A percentile compares a stretch with the other conserved stretches of the same genome.
Evolutionary conservation across 1,140 invertebrate species (phyloP).

Genomic region (Drosophila bocki): DNA sequence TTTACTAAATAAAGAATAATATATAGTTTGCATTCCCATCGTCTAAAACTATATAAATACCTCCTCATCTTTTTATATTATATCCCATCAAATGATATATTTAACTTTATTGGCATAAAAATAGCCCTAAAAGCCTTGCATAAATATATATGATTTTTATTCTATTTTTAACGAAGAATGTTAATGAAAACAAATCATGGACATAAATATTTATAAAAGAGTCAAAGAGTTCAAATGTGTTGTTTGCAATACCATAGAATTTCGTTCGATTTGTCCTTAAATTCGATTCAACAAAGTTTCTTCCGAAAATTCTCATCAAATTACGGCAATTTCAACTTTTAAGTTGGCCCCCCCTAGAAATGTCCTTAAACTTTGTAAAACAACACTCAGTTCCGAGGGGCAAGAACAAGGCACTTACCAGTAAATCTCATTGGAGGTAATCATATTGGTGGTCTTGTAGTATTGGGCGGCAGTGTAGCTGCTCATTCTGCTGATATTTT

Average conservation of each 20-base stretch:
- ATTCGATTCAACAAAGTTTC: conserved; percentile 3
- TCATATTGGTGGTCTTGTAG: conserved; percentile 84
- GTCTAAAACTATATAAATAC: too few species aligned
- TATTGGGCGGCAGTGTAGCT: conserved; percentile 78
- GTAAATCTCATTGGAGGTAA: conserved; percentile 84
- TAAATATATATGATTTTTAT: neutral
- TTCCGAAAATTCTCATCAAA: conserved; percentile 8
- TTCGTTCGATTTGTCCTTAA: neutral
- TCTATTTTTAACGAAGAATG: conserved; percentile 1
- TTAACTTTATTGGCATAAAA: neutral
- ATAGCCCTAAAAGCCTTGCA: neutral
- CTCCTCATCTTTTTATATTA: too few species aligned
- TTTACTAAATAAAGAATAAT: neutral
- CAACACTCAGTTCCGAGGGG: conserved; percentile 18
- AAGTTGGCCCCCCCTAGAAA: conserved; percentile 9
- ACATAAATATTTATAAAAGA: neutral
- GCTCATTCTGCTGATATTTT: conserved; percentile 59
- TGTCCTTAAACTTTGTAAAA: conserved; percentile 1
- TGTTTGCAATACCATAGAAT: neutral
- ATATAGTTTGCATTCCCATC: neutral
- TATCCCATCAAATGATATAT: neutral
- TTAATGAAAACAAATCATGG: neutral
- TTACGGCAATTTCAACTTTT: conserved; percentile 21
- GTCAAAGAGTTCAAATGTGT: neutral
- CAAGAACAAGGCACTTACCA: conserved; percentile 66